Evolutionary conservation across 2,797 vertebrate genomes (phyloP).

Genomic region (Alectoris magna): DNA sequence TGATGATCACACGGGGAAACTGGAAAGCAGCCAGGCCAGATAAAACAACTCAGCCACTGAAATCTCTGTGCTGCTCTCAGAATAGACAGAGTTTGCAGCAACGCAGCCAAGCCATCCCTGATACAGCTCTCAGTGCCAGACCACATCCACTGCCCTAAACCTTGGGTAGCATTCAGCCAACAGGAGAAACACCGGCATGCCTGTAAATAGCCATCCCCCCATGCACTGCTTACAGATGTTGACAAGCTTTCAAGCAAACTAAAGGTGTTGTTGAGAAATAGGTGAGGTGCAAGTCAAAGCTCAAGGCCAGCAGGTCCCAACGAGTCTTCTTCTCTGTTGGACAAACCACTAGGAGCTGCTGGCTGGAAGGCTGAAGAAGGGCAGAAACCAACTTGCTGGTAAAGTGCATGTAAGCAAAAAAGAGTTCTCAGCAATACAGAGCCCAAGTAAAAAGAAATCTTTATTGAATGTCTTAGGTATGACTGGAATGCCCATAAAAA

Average conservation of each 20-base stretch:
- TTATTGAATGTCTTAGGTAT: not conserved
- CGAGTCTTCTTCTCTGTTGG: not conserved
- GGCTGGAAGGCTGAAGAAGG: not conserved
- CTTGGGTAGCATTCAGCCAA: fast-evolving
- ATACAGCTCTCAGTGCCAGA: fast-evolving
- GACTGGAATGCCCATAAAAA: constrained; percentile 61
- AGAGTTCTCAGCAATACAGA: constrained; percentile 20
- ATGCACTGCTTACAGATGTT: not conserved
- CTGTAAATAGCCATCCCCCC: too few species aligned
- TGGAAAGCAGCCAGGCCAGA: not conserved
- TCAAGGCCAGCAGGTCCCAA: too few species aligned
- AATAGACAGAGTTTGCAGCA: not conserved
- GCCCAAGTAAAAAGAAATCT: not conserved
- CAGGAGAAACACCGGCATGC: not conserved
- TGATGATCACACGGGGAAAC: not conserved
- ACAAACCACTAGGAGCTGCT: not conserved
- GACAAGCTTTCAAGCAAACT: not conserved
- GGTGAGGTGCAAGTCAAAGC: not conserved
- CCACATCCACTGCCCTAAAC: fast-evolving
- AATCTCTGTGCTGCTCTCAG: not conserved
- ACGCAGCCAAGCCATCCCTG: not conserved
- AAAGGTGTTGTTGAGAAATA: not conserved
- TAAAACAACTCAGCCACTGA: not conserved
- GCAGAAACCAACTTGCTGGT: not conserved
- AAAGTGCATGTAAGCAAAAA: not conserved